These are phyloP conservation scores for Sander lucioperca DNA, from an alignment of 2,113 vertebrate species.

Conservation along the genomic window DNA sequence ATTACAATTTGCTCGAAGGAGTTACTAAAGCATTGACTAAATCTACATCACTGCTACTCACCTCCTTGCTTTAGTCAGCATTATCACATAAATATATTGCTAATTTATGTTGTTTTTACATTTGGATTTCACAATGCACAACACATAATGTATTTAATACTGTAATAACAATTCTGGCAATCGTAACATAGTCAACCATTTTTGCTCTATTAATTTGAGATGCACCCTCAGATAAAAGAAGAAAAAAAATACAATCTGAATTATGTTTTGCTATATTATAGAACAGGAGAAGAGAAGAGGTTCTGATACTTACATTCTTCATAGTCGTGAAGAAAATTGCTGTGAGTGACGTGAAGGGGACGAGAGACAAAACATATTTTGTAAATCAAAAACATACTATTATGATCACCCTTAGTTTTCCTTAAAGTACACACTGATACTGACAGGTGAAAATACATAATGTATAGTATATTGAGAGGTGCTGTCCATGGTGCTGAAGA, in stretches of 20 bases:
- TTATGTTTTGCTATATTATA: neutral
- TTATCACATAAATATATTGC: neutral
- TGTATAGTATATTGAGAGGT: neutral
- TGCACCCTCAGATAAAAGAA: neutral
- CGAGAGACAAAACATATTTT: neutral
- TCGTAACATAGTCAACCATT: neutral
- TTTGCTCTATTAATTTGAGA: neutral
- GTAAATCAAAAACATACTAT: too few species aligned
- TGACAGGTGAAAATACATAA: neutral
- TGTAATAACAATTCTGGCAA: neutral
- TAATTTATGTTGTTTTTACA: neutral
- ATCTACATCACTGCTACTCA: neutral
- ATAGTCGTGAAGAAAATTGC: neutral
- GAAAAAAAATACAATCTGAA: neutral
- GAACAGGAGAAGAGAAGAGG: neutral
- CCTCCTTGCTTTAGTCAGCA: neutral
- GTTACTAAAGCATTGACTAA: too few species aligned
- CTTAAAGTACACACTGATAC: neutral
- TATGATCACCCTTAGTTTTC: neutral
- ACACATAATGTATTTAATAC: neutral
- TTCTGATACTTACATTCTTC: neutral
- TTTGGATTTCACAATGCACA: neutral
- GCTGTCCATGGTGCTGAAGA: conserved; percentile 23
- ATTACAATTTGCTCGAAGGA: neutral
- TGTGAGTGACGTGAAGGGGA: neutral